Percentiles rank a stretch among this genome's conserved stretches.
These are phyloP conservation scores for Chaetura pelagica DNA, from an alignment of 2,113 vertebrate species.

Conservation along the genomic window DNA sequence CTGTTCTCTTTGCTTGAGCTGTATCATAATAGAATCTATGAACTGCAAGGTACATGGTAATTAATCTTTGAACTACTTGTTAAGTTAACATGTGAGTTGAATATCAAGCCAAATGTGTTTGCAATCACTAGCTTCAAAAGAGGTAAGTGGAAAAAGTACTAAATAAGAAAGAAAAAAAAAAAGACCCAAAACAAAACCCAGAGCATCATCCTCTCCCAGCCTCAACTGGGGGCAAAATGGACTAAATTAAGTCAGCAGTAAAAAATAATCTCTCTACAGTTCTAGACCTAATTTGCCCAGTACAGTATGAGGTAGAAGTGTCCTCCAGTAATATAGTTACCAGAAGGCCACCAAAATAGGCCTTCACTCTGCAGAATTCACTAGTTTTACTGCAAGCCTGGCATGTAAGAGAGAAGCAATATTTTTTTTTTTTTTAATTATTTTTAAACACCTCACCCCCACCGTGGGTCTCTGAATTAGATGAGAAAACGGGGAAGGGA, in stretches of 20 bases:
- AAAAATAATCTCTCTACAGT: neutral
- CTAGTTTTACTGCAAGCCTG: neutral
- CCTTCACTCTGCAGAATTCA: neutral
- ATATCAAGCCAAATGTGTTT: constrained; percentile 75
- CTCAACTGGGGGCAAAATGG: neutral
- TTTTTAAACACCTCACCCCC: too few relatives aligned
- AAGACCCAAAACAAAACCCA: neutral
- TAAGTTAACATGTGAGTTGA: constrained; percentile 72
- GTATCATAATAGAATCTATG: constrained; percentile 70
- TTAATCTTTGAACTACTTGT: constrained; percentile 81
- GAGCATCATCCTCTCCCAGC: neutral
- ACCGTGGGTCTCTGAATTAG: neutral
- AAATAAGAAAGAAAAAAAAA: neutral
- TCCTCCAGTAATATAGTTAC: neutral
- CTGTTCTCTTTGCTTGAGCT: neutral
- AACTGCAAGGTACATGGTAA: constrained; percentile 76
- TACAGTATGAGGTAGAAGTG: neutral
- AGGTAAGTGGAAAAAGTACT: constrained; percentile 59
- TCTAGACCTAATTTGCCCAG: neutral
- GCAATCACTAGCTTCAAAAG: constrained; percentile 73
- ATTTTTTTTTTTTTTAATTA: neutral
- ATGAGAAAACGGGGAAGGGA: neutral
- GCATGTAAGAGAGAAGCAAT: neutral
- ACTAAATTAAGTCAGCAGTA: neutral
- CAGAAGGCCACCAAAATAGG: neutral